Evolutionary conservation across 2,797 vertebrate species (phyloP), one percentile per base, ranked within the genome.

Genomic region (Gadopsis marmoratus): DNA sequence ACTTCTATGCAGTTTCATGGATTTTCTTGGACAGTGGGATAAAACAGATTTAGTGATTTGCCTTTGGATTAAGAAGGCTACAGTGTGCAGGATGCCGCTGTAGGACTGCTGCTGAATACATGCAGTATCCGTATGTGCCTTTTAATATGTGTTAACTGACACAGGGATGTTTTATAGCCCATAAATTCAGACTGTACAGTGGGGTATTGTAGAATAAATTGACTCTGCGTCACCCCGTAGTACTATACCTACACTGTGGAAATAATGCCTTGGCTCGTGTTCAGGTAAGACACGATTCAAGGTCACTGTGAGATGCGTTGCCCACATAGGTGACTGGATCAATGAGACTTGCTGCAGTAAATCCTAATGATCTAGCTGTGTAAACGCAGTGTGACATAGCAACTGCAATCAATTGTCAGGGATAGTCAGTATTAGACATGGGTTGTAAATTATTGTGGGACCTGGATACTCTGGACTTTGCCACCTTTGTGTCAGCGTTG

Each of bases 321-420:
- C 33, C 78, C 56, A 61, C 62, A 64, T 68, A 78, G 79, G 78
- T 71, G 67, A 83, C 65, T 23, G 83, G 43, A 84, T 76, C 89
- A 76, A 86, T 75, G 82, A 93, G 76, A 84, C 88, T n/a, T 84
- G 79, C 76, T 54, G 88, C 89, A 79, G 89, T 92, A 91, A 93
- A 92, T 90, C 83, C 62, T 79, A 63, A 79, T 80, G 78, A 83
- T 43, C 55, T 71, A 81, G 75, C 76, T 51, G 75, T 89, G 82
- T 83, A 89, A 89, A 90, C 3, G 31, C 50, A 63, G 39, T n/a
- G 63, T 71, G 85, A 86, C 83, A 50, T 21, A 26, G 78, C 61
- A 76, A 73, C 78, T 68, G 73, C 72, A 63, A 70, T 86, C 75
- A 64, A 41, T 77, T 81, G 65, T 54, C 66, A 58, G 45, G 37